A percentile compares a stretch with the other conserved stretches of the same genome.
phyloP scores from a whole-genome alignment of 2,797 vertebrate species.

The Fistularia commersonii region DNA sequence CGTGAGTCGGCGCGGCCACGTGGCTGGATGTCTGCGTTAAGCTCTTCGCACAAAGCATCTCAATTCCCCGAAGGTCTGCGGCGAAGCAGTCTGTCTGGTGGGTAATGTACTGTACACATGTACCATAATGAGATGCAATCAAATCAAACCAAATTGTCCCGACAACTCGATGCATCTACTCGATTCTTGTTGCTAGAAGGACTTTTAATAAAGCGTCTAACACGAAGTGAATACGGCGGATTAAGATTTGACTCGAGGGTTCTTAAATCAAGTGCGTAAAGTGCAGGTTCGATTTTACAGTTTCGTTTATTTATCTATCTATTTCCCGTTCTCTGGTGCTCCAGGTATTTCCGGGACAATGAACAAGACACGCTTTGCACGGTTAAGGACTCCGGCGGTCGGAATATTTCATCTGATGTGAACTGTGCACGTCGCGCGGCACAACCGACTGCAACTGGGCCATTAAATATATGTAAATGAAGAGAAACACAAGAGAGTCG shows the following conservation, averaged over 20 bases:
- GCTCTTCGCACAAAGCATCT: constrained; percentile 26
- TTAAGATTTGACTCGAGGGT: constrained; percentile 4
- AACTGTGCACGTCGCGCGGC: constrained; percentile 89
- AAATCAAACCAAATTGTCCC: constrained; percentile 46
- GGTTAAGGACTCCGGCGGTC: constrained; percentile 89
- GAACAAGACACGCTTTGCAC: constrained; percentile 86
- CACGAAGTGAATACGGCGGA: constrained; percentile 3
- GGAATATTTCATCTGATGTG: constrained; percentile 98
- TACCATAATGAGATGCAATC: constrained; percentile 51
- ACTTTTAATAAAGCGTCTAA: background rate
- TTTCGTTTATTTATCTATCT: constrained; percentile 77
- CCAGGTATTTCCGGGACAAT: constrained; percentile 82
- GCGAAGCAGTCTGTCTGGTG: constrained; percentile 47
- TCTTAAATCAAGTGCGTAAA: constrained; percentile 42
- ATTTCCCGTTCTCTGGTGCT: constrained; percentile 54
- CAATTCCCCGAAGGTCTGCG: constrained; percentile 47
- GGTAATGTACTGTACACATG: constrained; percentile 51
- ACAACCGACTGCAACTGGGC: constrained; percentile 97
- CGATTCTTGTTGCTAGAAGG: constrained; percentile 10
- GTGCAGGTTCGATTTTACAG: constrained; percentile 86
- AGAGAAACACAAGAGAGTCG: constrained; percentile 97
- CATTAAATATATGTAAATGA: constrained; percentile 99
- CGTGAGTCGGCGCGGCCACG: background rate
- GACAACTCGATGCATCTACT: constrained; percentile 38
- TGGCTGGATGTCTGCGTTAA: constrained; percentile 3